Evolutionary conservation across 1,140 invertebrate genomes (phyloP), one percentile per base, ranked within the genome.

Genomic region (Daktulosphaira vitifoliae): DNA sequence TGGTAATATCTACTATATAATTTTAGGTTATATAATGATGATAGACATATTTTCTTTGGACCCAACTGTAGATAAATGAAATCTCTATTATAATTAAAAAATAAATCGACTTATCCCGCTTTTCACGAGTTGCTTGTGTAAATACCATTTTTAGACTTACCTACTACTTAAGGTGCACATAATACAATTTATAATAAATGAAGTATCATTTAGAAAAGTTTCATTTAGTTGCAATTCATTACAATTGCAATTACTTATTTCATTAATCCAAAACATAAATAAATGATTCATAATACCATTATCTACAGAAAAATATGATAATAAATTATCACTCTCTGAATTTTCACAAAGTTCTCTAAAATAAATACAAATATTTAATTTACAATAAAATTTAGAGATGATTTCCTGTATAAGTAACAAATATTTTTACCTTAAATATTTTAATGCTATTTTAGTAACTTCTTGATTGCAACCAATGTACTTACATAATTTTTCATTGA

Each of bases 191-290:
- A 48, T 20, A 29, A 62, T n/a, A 62, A 44, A 62, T 3, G 54
- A 62, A 20, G 46, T 16, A 48, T 62, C 39, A 18, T 62, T 23
- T 46, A 62, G 44, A 44, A 62, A 2, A 20, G 46, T 46, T 29
- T 62, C 11, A 33, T 62, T 62, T 44, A 25, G 16, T 26, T 44
- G 46, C 9, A 62, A 15, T 8, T 48, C 16, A 20, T 20, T 26
- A 44, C 46, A 4, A 0, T 9, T 13, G 46, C 53, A 56, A 1
- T 20, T 62, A 2, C 29, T 62, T 2, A 62, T 46, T 26, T 39
- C 54, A 62, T 46, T 62, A 2, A 62, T 62, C 54, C 54, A 62
- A 20, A 25, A 44, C 26, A 5, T 62, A 26, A 62, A 46, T 26
- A 62, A 26, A 3, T 18, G 46, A 3, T 62, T 33, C 20, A 62